Conservation (phyloP, 2,797 vertebrate species). For the Etheostoma perlongum region DNA sequence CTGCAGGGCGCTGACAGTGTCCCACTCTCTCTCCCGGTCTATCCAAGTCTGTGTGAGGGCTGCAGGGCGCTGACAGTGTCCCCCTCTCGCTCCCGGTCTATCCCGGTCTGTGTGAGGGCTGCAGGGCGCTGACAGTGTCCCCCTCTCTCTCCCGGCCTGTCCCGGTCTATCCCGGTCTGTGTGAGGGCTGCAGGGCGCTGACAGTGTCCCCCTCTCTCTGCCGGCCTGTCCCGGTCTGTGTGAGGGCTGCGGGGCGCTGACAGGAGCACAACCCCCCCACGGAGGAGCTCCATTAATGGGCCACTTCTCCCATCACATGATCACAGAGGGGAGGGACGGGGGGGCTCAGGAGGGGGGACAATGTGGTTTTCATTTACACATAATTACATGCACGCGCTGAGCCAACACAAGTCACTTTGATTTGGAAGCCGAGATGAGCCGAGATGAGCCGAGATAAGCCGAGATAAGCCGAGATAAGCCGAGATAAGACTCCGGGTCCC, state of each 20-base stretch:
- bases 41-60: too few relatives aligned
- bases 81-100: too few relatives aligned
- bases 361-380: slow-evolving; percentile 90
- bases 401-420: slow-evolving; percentile 91
- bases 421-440: slow-evolving; percentile 84
- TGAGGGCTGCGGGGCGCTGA: slow-evolving; percentile 62
- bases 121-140: too few relatives aligned
- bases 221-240: too few relatives aligned
- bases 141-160: slow-evolving; percentile 44
- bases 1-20: too few relatives aligned
- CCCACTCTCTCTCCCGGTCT: too few relatives aligned
- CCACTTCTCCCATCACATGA: slow-evolving; percentile 97
- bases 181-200: too few relatives aligned
- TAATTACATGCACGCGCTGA: slow-evolving; percentile 93
- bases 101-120: too few relatives aligned
- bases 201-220: too few relatives aligned
- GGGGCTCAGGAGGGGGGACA: slow-evolving; percentile 76
- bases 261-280: slow-evolving; percentile 94
- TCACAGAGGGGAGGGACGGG: slow-evolving; percentile 86
- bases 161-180: too few relatives aligned
- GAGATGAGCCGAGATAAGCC: slow-evolving; percentile 63
- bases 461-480: slow-evolving; percentile 74
- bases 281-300: slow-evolving; percentile 97
- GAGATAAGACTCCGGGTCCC: too few relatives aligned
- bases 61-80: too few relatives aligned